phyloP scores from a whole-genome alignment of 2,888 invertebrate species.

The Herminia tarsipennalis region DNA sequence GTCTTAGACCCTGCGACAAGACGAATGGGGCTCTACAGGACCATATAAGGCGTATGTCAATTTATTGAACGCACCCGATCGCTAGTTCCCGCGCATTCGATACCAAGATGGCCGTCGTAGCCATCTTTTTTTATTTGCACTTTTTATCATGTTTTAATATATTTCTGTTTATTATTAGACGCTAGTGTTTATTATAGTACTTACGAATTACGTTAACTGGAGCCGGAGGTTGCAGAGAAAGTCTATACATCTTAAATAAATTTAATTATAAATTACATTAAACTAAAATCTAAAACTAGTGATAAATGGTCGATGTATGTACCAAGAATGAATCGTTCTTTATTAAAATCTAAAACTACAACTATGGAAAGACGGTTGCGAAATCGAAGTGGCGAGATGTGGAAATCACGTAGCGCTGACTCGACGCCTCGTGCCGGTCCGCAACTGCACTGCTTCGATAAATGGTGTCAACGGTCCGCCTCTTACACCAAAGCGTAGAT shows the following conservation, averaged over 20 bases:
- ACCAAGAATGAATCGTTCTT: too few relatives aligned
- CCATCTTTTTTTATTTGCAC: conserved; percentile 57
- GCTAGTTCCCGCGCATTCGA: conserved; percentile 67
- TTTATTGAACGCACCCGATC: conserved; percentile 72
- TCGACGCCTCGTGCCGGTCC: too few relatives aligned
- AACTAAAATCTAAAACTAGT: too few relatives aligned
- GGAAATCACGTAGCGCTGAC: too few relatives aligned
- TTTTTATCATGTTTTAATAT: conserved; percentile 64
- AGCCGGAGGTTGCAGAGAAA: conserved; percentile 4
- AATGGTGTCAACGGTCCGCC: too few relatives aligned
- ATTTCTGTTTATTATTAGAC: conserved; percentile 59
- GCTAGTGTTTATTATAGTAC: conserved; percentile 18
- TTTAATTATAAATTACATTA: background rate
- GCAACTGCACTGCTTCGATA: too few relatives aligned
- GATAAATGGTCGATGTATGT: too few relatives aligned
- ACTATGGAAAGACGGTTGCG: too few relatives aligned
- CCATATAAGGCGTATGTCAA: conserved; percentile 80
- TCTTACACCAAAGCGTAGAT: too few relatives aligned
- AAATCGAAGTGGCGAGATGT: too few relatives aligned
- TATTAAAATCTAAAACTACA: too few relatives aligned
- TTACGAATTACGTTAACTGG: too few relatives aligned
- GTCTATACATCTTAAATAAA: background rate
- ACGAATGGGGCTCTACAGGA: conserved; percentile 60
- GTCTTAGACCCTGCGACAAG: conserved; percentile 63
- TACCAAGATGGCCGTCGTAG: conserved; percentile 61